Conservation (phyloP, 2,888 invertebrate genomes). For the Clunio marinus region DNA sequence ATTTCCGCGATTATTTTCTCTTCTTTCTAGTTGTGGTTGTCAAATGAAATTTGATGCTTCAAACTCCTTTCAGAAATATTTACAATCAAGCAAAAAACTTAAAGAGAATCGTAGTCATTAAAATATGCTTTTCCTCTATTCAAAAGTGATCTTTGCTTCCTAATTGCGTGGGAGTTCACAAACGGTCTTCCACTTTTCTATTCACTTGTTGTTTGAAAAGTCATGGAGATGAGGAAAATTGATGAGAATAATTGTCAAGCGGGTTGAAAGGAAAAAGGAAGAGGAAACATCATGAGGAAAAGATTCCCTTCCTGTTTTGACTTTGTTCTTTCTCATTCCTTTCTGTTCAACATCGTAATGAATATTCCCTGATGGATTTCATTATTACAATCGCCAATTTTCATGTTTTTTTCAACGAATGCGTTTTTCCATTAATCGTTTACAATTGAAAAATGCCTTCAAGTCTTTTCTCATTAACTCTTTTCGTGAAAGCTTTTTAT, state of each 20-base stretch:
- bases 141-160: neutral
- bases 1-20: no score
- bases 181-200: neutral
- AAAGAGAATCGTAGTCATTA: neutral
- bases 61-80: no score
- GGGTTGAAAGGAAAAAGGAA: slow-evolving; percentile 6
- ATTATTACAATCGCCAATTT: neutral
- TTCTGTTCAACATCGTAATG: neutral
- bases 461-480: neutral
- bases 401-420: no score
- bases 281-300: slow-evolving; percentile 36
- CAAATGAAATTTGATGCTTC: no score
- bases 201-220: neutral
- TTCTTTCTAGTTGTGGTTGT: no score
- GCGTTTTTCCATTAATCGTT: no score
- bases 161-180: neutral
- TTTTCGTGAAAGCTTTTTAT: neutral
- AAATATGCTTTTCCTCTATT: neutral
- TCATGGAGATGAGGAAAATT: neutral
- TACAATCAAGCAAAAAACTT: no score
- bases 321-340: neutral
- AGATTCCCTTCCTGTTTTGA: slow-evolving; percentile 32
- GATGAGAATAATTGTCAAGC: neutral
- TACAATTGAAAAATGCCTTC: neutral
- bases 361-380: neutral